These are phyloP conservation scores for Drosophila repleta DNA, from an alignment of 1,140 invertebrate genomes.

Conservation along the genomic window DNA sequence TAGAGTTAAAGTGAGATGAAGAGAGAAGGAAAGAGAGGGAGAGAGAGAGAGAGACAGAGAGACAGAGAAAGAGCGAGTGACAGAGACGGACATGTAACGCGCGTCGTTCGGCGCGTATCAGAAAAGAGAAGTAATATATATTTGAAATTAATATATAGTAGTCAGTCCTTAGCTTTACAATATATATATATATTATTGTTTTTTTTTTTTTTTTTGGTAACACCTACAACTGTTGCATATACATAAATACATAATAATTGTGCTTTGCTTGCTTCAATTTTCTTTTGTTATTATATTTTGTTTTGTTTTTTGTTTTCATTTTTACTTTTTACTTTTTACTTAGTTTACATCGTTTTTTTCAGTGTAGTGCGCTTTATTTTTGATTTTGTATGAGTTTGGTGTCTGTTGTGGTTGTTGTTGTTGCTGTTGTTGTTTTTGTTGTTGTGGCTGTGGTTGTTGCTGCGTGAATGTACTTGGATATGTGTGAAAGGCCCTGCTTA, in stretches of 20 bases:
- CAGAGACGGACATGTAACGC: conserved; percentile 48
- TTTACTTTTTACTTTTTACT: conserved; percentile 37
- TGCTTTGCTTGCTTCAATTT: conserved; percentile 38
- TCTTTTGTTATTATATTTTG: conserved; percentile 9
- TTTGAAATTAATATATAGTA: conserved; percentile 50
- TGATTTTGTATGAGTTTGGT: conserved; percentile 33
- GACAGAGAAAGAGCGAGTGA: conserved; percentile 12
- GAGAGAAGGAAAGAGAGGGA: conserved; percentile 23
- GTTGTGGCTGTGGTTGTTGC: conserved; percentile 38
- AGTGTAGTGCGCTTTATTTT: conserved; percentile 50
- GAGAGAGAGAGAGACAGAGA: conserved; percentile 23
- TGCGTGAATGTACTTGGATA: conserved; percentile 55
- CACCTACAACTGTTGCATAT: conserved; percentile 31
- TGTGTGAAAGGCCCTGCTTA: conserved; percentile 29
- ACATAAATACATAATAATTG: conserved; percentile 49
- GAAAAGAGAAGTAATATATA: conserved; percentile 69
- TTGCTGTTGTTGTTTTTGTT: conserved; percentile 28
- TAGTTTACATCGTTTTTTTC: conserved; percentile 34
- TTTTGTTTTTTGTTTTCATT: conserved; percentile 24
- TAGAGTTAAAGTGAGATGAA: conserved; percentile 17
- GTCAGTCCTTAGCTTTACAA: conserved; percentile 36
- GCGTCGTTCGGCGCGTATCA: conserved; percentile 46
- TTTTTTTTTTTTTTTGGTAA: background rate
- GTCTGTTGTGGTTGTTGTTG: conserved; percentile 40
- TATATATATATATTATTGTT: conserved; percentile 4